phyloP scores from a whole-genome alignment of 2,888 invertebrate species.

The Eilema griseolum region DNA sequence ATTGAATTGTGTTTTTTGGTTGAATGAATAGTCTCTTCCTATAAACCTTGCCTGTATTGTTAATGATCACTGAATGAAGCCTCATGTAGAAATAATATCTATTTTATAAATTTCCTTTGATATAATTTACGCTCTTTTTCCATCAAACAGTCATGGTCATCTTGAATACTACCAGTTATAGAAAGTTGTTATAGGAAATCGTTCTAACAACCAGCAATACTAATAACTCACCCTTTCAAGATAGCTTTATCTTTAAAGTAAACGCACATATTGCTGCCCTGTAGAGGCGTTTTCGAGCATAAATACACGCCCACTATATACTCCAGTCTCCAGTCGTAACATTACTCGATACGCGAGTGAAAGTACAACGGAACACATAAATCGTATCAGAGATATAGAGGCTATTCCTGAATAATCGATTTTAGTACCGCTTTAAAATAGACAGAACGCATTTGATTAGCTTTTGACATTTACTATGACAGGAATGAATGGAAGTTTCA shows the following conservation, averaged over 20 bases:
- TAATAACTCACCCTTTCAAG: slow-evolving; percentile 34
- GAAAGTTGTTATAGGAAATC: slow-evolving; percentile 30
- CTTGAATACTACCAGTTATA: slow-evolving; percentile 3
- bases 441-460: neutral
- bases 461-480: neutral
- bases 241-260: slow-evolving; percentile 47
- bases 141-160: neutral
- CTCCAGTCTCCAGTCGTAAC: slow-evolving; percentile 26
- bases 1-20: no score
- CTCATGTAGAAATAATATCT: no score
- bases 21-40: no score
- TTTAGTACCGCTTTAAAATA: slow-evolving; percentile 11
- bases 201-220: slow-evolving; percentile 26
- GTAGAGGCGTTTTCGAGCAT: slow-evolving; percentile 49
- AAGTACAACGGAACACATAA: slow-evolving; percentile 41
- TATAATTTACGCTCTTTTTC: no score
- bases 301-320: slow-evolving; percentile 60
- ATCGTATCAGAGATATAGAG: slow-evolving; percentile 12
- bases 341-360: slow-evolving; percentile 40
- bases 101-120: no score
- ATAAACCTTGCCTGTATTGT: no score
- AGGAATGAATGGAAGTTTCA: neutral
- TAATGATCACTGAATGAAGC: no score
- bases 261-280: slow-evolving; percentile 50
- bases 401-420: slow-evolving; percentile 15